Evolutionary conservation across 2,113 vertebrate genomes (phyloP).

Genomic region (Malurus cyaneus): DNA sequence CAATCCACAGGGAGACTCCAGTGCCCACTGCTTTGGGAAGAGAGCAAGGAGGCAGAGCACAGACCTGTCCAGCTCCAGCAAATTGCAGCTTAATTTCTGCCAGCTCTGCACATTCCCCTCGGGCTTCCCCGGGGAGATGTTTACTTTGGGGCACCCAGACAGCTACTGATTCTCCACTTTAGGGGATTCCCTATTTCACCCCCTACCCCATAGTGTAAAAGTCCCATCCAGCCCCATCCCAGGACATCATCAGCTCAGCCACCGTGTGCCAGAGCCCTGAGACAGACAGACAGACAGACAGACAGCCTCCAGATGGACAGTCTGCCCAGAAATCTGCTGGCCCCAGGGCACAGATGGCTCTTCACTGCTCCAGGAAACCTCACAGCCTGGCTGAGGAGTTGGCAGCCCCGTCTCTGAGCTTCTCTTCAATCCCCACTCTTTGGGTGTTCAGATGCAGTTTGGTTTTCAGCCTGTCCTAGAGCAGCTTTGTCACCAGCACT

Average conservation of each 20-base stretch:
- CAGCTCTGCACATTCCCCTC: neutral
- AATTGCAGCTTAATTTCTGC: neutral
- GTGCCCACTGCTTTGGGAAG: neutral
- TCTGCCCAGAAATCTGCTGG: neutral
- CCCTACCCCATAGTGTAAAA: neutral
- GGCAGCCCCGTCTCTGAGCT: neutral
- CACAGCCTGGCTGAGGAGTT: neutral
- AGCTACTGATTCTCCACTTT: neutral
- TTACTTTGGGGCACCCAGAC: neutral
- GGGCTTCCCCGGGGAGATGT: accelerated
- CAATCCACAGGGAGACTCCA: neutral
- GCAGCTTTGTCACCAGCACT: neutral
- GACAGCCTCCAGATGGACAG: neutral
- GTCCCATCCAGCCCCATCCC: neutral
- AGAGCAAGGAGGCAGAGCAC: neutral
- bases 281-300: neutral
- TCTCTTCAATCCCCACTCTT: neutral
- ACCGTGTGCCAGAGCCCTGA: neutral
- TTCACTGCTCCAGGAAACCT: neutral
- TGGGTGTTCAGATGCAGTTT: neutral
- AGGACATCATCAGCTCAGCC: neutral
- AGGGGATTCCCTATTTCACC: neutral
- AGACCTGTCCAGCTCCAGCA: neutral
- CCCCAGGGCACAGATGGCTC: neutral
- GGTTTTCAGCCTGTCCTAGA: neutral